These are phyloP conservation scores for Brachionus asplanchnoidis DNA, from an alignment of 1,140 invertebrate genomes.

Conservation along the genomic window DNA sequence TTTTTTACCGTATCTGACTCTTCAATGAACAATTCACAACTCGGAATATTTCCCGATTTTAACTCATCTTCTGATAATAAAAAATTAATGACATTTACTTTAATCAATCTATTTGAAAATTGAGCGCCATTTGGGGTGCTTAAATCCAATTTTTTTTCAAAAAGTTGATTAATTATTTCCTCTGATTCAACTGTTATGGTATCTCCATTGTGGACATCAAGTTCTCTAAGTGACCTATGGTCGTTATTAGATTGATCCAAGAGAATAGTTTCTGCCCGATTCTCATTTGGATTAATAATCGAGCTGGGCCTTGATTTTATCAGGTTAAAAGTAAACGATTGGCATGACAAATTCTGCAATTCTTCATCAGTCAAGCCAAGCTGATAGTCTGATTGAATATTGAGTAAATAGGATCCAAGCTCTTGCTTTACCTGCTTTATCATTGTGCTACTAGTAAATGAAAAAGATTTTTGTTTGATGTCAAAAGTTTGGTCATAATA, in stretches of 20 bases:
- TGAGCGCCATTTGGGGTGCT: not conserved
- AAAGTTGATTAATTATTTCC: not conserved
- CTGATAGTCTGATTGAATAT: not conserved
- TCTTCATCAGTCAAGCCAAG: conserved; percentile 12
- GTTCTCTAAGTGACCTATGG: not conserved
- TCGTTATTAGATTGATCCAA: not conserved
- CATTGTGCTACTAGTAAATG: not conserved
- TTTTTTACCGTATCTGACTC: conserved; percentile 14
- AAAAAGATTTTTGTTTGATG: not conserved
- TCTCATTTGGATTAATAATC: not conserved
- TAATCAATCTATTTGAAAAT: not conserved
- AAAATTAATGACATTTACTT: conserved; percentile 14
- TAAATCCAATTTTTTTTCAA: not conserved
- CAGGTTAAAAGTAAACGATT: not conserved
- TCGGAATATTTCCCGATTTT: not conserved
- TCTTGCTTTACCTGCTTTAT: not conserved
- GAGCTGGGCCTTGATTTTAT: not conserved
- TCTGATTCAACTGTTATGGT: not conserved
- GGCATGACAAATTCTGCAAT: not conserved
- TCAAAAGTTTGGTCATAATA: conserved; percentile 8
- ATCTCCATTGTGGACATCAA: not conserved
- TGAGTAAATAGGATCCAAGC: not conserved
- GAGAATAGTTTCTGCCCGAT: not conserved
- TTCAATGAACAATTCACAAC: not conserved
- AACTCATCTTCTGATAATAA: not conserved